Evolutionary conservation across 1,140 invertebrate genomes (phyloP), one percentile per base, ranked within the genome.

Genomic region (Ruditapes philippinarum): DNA sequence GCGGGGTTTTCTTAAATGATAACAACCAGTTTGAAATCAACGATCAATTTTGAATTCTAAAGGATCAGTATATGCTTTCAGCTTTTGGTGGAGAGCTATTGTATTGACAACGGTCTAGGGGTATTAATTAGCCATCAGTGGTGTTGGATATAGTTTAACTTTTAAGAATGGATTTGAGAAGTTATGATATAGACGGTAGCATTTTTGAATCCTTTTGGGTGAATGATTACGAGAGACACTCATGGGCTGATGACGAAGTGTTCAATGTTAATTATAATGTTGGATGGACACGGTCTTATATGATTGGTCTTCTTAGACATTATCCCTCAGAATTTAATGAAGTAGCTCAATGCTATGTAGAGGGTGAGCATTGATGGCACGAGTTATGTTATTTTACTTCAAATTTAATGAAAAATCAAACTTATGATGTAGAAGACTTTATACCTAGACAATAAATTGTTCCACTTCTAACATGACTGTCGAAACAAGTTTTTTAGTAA

Each of bases 161-260:
- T 54, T 54, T 54, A n/a, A 54, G 22, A 65, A 65, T 65, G 60
- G 60, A 65, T 65, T 65, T 65, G 60, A 65, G 60, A 65, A 9
- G 25, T 12, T 19, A 31, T 33, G 60, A 65, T 33, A 7, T 31
- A 28, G 60, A 5, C n/a, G n/a, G n/a, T n/a, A 65, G 12, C 25
- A 65, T 31, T 28, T 65, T 28, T 11, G 60, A 65, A 11, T 65
- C 60, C 25, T 65, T 65, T 65, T 65, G 25, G 60, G 33, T 65
- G 28, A 36, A 65, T 54, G 60, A 65, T 28, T 28, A 14, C 9
- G 31, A 65, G 9, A 31, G 3, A 19, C 25, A 65, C 4, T 31
- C 60, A 31, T 65, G 60, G 60, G 60, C 19, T 7, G 60, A 65
- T 65, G 60, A 65, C 33, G 60, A 65, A 36, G 11, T 65, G 12